phyloP scores from a whole-genome alignment of 1,140 invertebrate genomes.

The Mya arenaria region DNA sequence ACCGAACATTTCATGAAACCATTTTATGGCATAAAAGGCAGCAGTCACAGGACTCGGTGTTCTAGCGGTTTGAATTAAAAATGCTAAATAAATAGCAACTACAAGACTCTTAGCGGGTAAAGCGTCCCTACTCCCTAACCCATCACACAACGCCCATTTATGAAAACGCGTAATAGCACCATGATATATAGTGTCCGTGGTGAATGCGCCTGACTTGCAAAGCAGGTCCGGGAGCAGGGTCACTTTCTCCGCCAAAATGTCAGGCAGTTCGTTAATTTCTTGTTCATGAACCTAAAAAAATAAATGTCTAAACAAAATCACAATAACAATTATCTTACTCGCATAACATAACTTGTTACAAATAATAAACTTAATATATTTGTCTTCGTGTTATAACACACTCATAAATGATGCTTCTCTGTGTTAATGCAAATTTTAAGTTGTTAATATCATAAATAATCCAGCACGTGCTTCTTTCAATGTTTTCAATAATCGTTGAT shows the following conservation, averaged over 20 bases:
- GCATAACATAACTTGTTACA: too few relatives aligned
- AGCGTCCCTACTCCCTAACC: not conserved
- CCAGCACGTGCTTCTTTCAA: too few relatives aligned
- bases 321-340: too few relatives aligned
- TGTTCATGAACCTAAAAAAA: not conserved
- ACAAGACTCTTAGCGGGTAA: slow-evolving; percentile 9
- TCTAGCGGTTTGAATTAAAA: not conserved
- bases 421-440: too few relatives aligned
- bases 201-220: not conserved
- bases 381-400: too few relatives aligned
- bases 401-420: too few relatives aligned
- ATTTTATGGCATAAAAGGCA: not conserved
- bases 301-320: too few relatives aligned
- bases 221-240: not conserved
- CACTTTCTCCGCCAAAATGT: not conserved
- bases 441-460: too few relatives aligned
- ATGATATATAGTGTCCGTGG: not conserved
- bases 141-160: slow-evolving; percentile 13
- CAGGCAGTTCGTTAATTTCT: not conserved
- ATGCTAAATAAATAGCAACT: slow-evolving; percentile 9
- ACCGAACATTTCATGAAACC: not conserved
- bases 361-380: too few relatives aligned
- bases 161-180: not conserved
- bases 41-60: not conserved
- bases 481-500: too few relatives aligned